Evolutionary conservation across 92 coral and sea anemone species (phyloP).

Genomic region (Actinostola sp.): DNA sequence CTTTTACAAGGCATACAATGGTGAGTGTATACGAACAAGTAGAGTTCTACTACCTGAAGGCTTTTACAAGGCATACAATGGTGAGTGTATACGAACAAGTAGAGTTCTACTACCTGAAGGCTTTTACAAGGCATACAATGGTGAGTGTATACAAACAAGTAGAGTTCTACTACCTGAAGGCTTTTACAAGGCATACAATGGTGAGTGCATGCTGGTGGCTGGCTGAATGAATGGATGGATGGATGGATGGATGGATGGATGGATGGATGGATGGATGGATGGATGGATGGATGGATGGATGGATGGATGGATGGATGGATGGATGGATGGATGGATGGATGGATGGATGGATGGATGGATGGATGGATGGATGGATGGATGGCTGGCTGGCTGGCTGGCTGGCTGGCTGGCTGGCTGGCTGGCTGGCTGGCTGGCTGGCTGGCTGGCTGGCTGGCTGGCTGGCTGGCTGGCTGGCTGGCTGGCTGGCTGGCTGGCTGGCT

Average conservation of each 20-base stretch:
- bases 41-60: constrained; percentile 80
- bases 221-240: not conserved
- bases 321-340: not conserved
- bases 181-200: constrained; percentile 82
- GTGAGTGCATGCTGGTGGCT: too few relatives aligned
- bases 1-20: constrained; percentile 82
- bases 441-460: too few relatives aligned
- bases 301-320: not conserved
- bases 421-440: too few relatives aligned
- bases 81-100: constrained; percentile 87
- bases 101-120: constrained; percentile 80
- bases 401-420: too few relatives aligned
- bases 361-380: too few relatives aligned
- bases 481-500: too few relatives aligned
- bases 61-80: constrained; percentile 82
- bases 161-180: constrained; percentile 80
- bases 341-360: too few relatives aligned
- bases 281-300: not conserved
- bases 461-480: too few relatives aligned
- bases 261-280: not conserved
- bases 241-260: not conserved
- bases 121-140: constrained; percentile 82
- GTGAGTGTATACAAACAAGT: constrained; percentile 85
- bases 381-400: too few relatives aligned
- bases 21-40: constrained; percentile 87